Conservation (phyloP, 2,888 invertebrate genomes). For the Netelia fuscicornis region DNA sequence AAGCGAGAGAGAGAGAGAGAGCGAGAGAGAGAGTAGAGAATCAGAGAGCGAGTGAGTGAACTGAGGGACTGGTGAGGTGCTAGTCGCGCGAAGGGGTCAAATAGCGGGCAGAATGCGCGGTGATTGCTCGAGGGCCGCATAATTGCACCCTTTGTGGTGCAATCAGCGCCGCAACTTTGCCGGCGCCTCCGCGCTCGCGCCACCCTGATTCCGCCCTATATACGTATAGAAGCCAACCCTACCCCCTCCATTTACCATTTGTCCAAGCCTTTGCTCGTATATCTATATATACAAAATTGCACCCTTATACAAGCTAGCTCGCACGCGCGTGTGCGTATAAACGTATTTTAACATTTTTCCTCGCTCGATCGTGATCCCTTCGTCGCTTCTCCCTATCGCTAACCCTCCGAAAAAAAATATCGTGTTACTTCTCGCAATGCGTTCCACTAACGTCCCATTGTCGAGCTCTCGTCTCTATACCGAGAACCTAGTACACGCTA, state of each 20-base stretch:
- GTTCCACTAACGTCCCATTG: constrained; percentile 48
- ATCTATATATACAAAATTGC: constrained; percentile 22
- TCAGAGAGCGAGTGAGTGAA: constrained; percentile 65
- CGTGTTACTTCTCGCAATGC: constrained; percentile 49
- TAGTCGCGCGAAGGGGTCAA: constrained; percentile 79
- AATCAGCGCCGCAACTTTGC: constrained; percentile 84
- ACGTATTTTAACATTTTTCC: not conserved
- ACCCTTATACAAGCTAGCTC: not conserved
- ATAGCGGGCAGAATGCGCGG: constrained; percentile 84
- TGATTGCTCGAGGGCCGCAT: constrained; percentile 85
- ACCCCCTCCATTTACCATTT: constrained; percentile 10
- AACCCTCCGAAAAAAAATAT: constrained; percentile 53
- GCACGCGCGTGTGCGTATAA: not conserved
- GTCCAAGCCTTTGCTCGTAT: constrained; percentile 26
- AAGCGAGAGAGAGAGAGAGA: constrained; percentile 58
- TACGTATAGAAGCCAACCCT: constrained; percentile 12
- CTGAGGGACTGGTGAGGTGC: constrained; percentile 57
- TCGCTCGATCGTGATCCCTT: constrained; percentile 24
- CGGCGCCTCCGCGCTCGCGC: constrained; percentile 74
- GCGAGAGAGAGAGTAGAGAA: constrained; percentile 61
- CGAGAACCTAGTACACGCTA: constrained; percentile 10
- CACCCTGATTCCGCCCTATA: constrained; percentile 51
- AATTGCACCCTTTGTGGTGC: constrained; percentile 85
- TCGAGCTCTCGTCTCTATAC: constrained; percentile 54
- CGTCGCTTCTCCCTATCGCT: constrained; percentile 38